phyloP scores from a whole-genome alignment of 2,797 vertebrate species.

The Chloroceryle inda region DNA sequence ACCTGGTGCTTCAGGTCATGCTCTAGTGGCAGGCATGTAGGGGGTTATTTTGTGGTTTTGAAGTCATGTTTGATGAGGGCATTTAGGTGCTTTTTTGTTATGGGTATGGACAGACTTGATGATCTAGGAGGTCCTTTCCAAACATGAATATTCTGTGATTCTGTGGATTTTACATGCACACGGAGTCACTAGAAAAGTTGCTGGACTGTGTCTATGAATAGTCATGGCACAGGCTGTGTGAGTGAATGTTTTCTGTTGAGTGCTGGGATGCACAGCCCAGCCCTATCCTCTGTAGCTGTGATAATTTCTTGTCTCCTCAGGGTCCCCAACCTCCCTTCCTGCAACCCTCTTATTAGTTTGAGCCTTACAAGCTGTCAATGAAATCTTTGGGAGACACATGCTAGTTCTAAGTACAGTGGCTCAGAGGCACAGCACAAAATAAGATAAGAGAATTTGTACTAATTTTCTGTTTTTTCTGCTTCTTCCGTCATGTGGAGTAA shows the following conservation, averaged over 20 bases:
- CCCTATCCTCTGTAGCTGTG: background rate
- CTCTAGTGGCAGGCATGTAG: no score
- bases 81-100: no score
- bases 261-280: background rate
- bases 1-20: no score
- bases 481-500: background rate
- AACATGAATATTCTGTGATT: no score
- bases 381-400: background rate
- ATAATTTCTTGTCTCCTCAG: background rate
- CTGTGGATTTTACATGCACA: background rate
- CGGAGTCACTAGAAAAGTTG: background rate
- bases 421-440: background rate
- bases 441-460: background rate
- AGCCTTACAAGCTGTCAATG: background rate
- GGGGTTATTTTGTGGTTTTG: no score
- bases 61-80: no score
- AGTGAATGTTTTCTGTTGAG: background rate
- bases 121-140: no score
- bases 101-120: no score
- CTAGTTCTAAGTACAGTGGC: background rate
- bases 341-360: background rate
- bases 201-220: background rate
- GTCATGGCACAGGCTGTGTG: background rate
- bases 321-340: background rate
- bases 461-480: background rate